phyloP scores from a whole-genome alignment of 2,888 invertebrate genomes.

The Pollenia angustigena region DNA sequence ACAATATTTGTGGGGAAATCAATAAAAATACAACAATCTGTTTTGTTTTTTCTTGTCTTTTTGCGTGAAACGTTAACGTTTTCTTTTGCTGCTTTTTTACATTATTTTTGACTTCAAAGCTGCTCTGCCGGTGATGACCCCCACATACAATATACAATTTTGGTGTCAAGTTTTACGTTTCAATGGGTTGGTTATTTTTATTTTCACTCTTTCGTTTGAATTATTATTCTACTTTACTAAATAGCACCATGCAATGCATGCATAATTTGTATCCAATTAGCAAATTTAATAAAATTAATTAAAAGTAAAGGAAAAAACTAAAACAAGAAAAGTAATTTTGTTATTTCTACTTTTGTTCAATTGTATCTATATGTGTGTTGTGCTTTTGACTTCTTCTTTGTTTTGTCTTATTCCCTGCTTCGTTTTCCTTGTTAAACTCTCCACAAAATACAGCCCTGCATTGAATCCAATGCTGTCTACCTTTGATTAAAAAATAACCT shows the following conservation, averaged over 20 bases:
- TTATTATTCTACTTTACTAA: slow-evolving; percentile 1
- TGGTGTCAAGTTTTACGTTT: slow-evolving; percentile 38
- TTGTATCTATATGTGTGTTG: slow-evolving; percentile 30
- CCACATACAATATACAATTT: slow-evolving; percentile 56
- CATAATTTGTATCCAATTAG: slow-evolving; percentile 40
- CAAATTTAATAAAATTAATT: slow-evolving; percentile 55
- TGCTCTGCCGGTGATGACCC: slow-evolving; percentile 60
- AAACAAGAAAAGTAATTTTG: slow-evolving; percentile 54
- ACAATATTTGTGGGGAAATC: slow-evolving; percentile 48
- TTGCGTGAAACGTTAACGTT: slow-evolving; percentile 20
- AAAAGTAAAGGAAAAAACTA: slow-evolving; percentile 57
- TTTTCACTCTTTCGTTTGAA: slow-evolving; percentile 21
- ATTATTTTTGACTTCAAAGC: slow-evolving; percentile 39
- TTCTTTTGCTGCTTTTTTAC: slow-evolving; percentile 47
- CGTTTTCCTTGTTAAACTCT: slow-evolving; percentile 35
- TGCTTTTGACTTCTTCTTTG: slow-evolving; percentile 14
- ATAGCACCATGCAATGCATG: slow-evolving; percentile 41
- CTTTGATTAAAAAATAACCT: neutral
- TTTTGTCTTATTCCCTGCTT: slow-evolving; percentile 1
- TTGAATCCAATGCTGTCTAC: neutral
- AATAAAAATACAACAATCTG: slow-evolving; percentile 43
- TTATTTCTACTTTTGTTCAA: slow-evolving; percentile 53
- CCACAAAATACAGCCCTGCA: slow-evolving; percentile 57
- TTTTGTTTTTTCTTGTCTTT: slow-evolving; percentile 31
- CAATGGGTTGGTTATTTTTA: neutral